Evolutionary conservation across 2,113 vertebrate genomes (phyloP), one percentile per base, ranked within the genome.

Genomic region (Mirounga angustirostris): DNA sequence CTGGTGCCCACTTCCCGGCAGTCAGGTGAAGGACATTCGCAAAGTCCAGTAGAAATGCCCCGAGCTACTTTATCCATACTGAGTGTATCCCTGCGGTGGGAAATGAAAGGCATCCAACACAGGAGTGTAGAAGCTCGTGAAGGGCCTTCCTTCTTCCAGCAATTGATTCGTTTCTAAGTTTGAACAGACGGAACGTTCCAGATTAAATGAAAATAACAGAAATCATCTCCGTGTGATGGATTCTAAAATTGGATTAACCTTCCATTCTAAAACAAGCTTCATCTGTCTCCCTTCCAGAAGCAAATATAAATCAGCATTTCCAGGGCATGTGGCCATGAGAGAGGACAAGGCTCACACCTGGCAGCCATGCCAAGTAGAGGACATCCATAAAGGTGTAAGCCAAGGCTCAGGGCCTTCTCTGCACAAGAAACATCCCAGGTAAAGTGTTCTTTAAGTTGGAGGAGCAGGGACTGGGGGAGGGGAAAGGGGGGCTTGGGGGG

Each of bases 201-300:
- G 61, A 79, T 56, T 80, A 85, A 91, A 28, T 83, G 56, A 83
- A 88, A 94, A 95, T 50, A 81, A 14, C 52, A 91, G 81, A 69
- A 81, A 93, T 71, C 16, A 80, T 78, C 67, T 80, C 74, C 78
- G 59, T 80, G 61, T 61, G 69, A 0, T 22, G 30, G 87, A 74
- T 92, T 95, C 90, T 86, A 73, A 94, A 95, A 82, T 82, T 96
- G 88, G 65, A 73, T 91, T 91, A 91, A 33, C 43, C 87, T 58
- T 58, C 40, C n/a, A 30, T 95, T 79, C 90, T 96, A 74, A 89
- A 97, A 86, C 82, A 74, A 84, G 80, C 24, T 74, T 95, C 84
- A 81, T 95, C 67, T 89, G 8, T 96, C 63, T 96, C 63, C 85
- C 86, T 82, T 58, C 65, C 74, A 94, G 79, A 83, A 88, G 67